Evolutionary conservation across 2,888 invertebrate species (phyloP), one percentile per base, ranked within the genome.

Genomic region (Cybosia mesomella): DNA sequence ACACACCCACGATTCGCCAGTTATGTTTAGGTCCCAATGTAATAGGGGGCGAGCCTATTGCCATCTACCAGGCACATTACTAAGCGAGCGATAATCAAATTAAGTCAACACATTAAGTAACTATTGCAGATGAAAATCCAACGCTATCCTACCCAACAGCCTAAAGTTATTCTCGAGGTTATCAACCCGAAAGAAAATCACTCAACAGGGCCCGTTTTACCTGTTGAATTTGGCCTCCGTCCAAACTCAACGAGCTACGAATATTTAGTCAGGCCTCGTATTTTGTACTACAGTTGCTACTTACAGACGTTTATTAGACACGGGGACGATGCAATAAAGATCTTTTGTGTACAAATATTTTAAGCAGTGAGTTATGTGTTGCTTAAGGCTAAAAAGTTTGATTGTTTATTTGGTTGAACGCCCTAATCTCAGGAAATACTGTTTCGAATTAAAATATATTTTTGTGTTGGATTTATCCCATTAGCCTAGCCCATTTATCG

Each of bases 161-260:
- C 36, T 59, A 39, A 59, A 15, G 4, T 8, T 24, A 18, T 39
- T 22, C 28, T 32, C 32, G 8, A 3, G 61, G 61, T 32, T 53
- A 49, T 62, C 49, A 32, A 53, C 61, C 32, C 13, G 49, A 62
- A 49, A 32, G 49, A 62, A 61, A 32, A n/a, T 43, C 55, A 21
- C 28, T 64, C 63, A 67, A 71, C 66, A 66, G 72, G 70, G 60
- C 34, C 64, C 68, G 49, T n/a, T 39, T 63, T 74, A 85, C 87
- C 85, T 89, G 89, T 90, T 90, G 89, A 86, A 70, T 73, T 79
- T 87, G 87, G 87, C 85, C 67, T 68, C 54, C 67, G 76, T 77
- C 87, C 89, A 87, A 86, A 83, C 70, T 66, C 75, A 68, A 72
- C 72, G 70, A 74, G 71, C 72, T 73, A 80, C 76, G 81, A 80